Evolutionary conservation across 2,797 vertebrate genomes (phyloP).

Genomic region (Streptopelia turtur): DNA sequence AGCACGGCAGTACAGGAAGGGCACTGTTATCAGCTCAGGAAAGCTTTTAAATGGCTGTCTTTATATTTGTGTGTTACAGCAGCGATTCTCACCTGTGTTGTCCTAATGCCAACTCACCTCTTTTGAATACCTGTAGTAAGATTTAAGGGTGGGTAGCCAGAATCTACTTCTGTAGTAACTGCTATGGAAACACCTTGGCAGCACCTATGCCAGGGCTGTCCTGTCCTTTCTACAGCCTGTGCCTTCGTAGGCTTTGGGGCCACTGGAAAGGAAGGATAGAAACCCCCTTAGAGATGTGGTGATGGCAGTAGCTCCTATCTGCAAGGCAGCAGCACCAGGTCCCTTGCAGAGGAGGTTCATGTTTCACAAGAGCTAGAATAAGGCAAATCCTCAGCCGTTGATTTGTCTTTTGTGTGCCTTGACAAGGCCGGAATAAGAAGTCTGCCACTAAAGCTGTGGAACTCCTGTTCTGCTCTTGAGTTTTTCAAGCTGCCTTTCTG

Average conservation of each 20-base stretch:
- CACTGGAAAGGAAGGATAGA: background rate
- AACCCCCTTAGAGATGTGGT: background rate
- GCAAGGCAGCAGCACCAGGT: background rate
- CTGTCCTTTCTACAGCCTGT: background rate
- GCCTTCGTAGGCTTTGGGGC: fast-evolving
- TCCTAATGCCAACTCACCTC: background rate
- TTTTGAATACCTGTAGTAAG: background rate
- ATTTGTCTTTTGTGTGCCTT: background rate
- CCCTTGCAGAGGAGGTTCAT: background rate
- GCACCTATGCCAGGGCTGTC: background rate
- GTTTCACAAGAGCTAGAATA: background rate
- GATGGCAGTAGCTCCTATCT: background rate
- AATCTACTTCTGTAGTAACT: background rate
- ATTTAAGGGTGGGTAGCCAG: background rate
- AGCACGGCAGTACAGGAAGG: background rate
- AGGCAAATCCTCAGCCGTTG: background rate
- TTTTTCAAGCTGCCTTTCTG: background rate
- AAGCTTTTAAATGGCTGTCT: background rate
- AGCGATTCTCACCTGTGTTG: background rate
- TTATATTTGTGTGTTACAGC: background rate
- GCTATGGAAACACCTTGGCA: background rate
- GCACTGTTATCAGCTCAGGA: background rate
- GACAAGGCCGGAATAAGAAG: background rate
- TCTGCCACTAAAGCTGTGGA: background rate
- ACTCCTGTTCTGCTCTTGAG: background rate